phyloP scores from a whole-genome alignment of 2,797 vertebrate species.

The Rhinatrema bivittatum region DNA sequence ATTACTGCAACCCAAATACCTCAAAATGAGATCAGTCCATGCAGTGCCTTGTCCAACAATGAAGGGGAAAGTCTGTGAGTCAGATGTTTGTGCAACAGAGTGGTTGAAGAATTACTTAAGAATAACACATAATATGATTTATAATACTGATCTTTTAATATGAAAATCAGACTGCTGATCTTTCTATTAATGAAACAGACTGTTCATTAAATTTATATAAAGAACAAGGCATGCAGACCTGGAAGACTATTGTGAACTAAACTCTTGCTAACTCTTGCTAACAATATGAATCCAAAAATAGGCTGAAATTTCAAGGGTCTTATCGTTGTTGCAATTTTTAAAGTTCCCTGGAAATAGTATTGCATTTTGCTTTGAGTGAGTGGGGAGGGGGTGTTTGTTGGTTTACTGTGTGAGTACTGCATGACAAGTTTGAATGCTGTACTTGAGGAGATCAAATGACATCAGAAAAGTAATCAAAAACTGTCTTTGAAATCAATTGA shows the following conservation, averaged over 20 bases:
- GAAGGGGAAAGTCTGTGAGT: not conserved
- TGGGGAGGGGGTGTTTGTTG: not conserved
- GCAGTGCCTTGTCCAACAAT: not conserved
- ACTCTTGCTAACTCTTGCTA: not conserved
- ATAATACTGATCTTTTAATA: too few species aligned
- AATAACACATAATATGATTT: not conserved
- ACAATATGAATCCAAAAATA: not conserved
- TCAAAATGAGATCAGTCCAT: not conserved
- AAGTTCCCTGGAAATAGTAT: conserved; percentile 1
- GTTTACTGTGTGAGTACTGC: conserved; percentile 1
- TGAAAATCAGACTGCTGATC: too few species aligned
- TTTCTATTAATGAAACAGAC: not conserved
- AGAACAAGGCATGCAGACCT: too few species aligned
- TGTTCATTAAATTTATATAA: not conserved
- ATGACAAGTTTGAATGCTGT: conserved; percentile 5
- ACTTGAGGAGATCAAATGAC: conserved; percentile 7
- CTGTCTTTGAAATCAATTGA: too few species aligned
- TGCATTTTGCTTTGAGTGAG: conserved; percentile 11
- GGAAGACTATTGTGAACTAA: too few species aligned
- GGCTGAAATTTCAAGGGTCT: too few species aligned
- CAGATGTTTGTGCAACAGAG: not conserved
- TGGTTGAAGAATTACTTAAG: not conserved
- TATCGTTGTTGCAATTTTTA: too few species aligned
- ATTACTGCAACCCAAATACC: conserved; percentile 3
- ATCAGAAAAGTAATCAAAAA: too few species aligned